Evolutionary conservation across 64 coral and sea anemone genomes (phyloP).

Genomic region (Cladopsammia gracilis): DNA sequence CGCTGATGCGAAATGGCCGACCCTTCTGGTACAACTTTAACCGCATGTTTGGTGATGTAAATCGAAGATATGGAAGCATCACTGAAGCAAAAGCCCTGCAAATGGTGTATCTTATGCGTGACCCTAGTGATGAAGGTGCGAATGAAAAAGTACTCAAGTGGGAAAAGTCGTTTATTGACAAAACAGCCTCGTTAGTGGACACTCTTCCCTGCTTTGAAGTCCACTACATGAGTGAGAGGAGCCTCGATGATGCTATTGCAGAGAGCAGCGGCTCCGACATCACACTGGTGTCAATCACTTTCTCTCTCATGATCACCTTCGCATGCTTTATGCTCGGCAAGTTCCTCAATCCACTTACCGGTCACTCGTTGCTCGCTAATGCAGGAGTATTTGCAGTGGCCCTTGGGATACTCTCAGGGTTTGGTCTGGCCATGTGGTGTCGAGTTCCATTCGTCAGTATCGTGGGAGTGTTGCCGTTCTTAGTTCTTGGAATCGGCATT

Average conservation of each 20-base stretch:
- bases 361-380: conserved; percentile 69
- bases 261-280: conserved; percentile 57
- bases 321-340: conserved; percentile 43
- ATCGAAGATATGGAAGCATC: conserved; percentile 26
- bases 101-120: conserved; percentile 61
- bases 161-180: conserved; percentile 58
- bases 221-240: conserved; percentile 38
- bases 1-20: conserved; percentile 68
- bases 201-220: conserved; percentile 30
- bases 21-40: conserved; percentile 56
- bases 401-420: conserved; percentile 34
- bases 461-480: conserved; percentile 81
- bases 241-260: conserved; percentile 67
- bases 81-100: conserved; percentile 55
- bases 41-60: conserved; percentile 77
- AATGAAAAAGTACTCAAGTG: conserved; percentile 33
- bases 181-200: background rate
- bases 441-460: conserved; percentile 78
- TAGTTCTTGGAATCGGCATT: conserved; percentile 86
- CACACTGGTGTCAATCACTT: conserved; percentile 38
- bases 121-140: background rate
- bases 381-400: conserved; percentile 64
- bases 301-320: conserved; percentile 54
- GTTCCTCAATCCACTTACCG: conserved; percentile 63
- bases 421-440: conserved; percentile 44